Percentiles rank a stretch among this genome's conserved stretches.
phyloP scores from a whole-genome alignment of 2,797 vertebrate species.

The Tarsius wallacei region DNA sequence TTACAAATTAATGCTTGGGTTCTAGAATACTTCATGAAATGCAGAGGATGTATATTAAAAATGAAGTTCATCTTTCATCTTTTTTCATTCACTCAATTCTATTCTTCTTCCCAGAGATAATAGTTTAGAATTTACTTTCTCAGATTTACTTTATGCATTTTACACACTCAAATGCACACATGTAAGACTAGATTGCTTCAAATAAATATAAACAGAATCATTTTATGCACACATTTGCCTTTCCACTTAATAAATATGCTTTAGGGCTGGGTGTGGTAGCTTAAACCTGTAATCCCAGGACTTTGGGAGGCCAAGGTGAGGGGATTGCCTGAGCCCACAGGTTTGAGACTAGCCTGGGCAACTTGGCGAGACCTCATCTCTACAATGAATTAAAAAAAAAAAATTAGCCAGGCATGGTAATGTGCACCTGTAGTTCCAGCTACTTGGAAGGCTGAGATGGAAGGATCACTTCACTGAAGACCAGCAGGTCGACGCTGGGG shows the following conservation, averaged over 20 bases:
- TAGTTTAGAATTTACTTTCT: conserved; percentile 47
- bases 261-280: not conserved
- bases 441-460: too few relatives aligned
- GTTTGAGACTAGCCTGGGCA: too few relatives aligned
- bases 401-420: too few relatives aligned
- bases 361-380: too few relatives aligned
- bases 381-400: too few relatives aligned
- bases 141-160: not conserved
- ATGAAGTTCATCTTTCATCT: conserved; percentile 23
- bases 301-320: too few relatives aligned
- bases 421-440: too few relatives aligned
- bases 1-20: not conserved
- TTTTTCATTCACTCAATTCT: not conserved
- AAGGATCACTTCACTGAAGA: too few relatives aligned
- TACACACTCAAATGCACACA: not conserved
- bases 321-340: too few relatives aligned
- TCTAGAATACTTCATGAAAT: conserved; percentile 48
- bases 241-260: not conserved
- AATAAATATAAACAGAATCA: not conserved
- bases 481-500: too few relatives aligned
- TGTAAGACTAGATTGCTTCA: not conserved
- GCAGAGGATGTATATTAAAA: conserved; percentile 44
- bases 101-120: not conserved
- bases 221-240: not conserved
- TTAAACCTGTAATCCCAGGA: too few relatives aligned